Conservation (phyloP, 2,888 invertebrate genomes). For the Chrysomela aeneicollis region DNA sequence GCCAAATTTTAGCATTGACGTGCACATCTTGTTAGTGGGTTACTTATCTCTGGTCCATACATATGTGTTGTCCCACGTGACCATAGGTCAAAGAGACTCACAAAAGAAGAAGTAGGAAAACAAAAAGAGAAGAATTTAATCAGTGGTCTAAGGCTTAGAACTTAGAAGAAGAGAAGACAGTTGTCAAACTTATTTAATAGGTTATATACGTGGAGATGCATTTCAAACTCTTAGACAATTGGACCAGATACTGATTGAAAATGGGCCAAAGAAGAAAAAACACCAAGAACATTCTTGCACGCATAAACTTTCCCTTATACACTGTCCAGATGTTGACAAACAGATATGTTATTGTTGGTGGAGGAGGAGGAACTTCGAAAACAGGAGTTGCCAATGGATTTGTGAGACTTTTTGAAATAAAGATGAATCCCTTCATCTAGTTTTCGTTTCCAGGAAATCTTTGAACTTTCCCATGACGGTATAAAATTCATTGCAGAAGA, state of each 20-base stretch:
- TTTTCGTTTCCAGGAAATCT: slow-evolving; percentile 79
- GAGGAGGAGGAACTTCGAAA: slow-evolving; percentile 96
- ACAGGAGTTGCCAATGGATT: slow-evolving; percentile 98
- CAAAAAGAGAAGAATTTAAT: no score
- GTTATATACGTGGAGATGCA: slow-evolving; percentile 18
- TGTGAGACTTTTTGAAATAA: slow-evolving; percentile 68
- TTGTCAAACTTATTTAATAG: slow-evolving; percentile 11
- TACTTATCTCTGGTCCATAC: no score
- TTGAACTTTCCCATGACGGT: slow-evolving; percentile 88
- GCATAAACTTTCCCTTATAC: slow-evolving; percentile 93
- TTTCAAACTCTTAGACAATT: not conserved
- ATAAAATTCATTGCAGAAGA: slow-evolving; percentile 85
- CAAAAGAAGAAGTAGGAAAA: no score
- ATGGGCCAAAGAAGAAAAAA: slow-evolving; percentile 70
- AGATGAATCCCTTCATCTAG: not conserved
- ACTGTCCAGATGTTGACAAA: slow-evolving; percentile 89
- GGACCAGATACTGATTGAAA: slow-evolving; percentile 46
- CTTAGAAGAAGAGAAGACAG: no score
- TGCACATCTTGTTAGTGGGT: no score
- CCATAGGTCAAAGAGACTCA: no score
- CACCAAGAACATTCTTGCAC: slow-evolving; percentile 78
- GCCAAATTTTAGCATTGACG: no score
- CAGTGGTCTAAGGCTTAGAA: no score
- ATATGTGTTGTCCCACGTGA: no score
- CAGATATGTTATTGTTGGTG: slow-evolving; percentile 93